Evolutionary conservation across 2,113 vertebrate species (phyloP).

Genomic region (Colaptes auratus): DNA sequence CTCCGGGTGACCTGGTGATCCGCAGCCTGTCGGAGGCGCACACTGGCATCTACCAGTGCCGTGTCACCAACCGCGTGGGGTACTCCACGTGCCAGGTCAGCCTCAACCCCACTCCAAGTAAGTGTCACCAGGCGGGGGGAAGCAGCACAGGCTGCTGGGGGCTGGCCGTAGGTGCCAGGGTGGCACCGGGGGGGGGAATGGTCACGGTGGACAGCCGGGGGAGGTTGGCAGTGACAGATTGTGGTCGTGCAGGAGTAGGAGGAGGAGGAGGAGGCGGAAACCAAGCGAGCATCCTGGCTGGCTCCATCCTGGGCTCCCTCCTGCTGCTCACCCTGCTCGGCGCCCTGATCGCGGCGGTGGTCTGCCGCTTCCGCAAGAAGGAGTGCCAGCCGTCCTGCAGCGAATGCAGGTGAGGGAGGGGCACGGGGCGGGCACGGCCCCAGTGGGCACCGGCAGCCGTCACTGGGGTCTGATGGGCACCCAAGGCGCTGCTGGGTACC

Average conservation of each 20-base stretch:
- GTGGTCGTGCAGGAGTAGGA: slow-evolving; percentile 4
- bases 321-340: slow-evolving; percentile 83
- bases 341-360: slow-evolving; percentile 81
- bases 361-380: slow-evolving; percentile 79
- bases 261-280: not conserved
- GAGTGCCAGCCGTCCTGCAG: slow-evolving; percentile 82
- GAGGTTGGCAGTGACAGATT: not conserved
- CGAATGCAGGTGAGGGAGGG: slow-evolving; percentile 23
- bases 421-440: accelerated
- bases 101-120: slow-evolving; percentile 8
- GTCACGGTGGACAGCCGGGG: not conserved
- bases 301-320: slow-evolving; percentile 84
- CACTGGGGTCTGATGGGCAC: not conserved
- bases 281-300: slow-evolving; percentile 81
- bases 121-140: not conserved
- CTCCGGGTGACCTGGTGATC: slow-evolving; percentile 82
- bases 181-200: not conserved
- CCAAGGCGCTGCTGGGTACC: not conserved
- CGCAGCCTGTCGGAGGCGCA: slow-evolving; percentile 78
- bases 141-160: not conserved
- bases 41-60: slow-evolving; percentile 83
- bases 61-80: slow-evolving; percentile 84
- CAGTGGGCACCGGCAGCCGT: not conserved
- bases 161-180: not conserved
- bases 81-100: slow-evolving; percentile 77